Evolutionary conservation across 2,797 vertebrate genomes (phyloP), one percentile per base, ranked within the genome.

Genomic region (Hydrocynus forskahlii): DNA sequence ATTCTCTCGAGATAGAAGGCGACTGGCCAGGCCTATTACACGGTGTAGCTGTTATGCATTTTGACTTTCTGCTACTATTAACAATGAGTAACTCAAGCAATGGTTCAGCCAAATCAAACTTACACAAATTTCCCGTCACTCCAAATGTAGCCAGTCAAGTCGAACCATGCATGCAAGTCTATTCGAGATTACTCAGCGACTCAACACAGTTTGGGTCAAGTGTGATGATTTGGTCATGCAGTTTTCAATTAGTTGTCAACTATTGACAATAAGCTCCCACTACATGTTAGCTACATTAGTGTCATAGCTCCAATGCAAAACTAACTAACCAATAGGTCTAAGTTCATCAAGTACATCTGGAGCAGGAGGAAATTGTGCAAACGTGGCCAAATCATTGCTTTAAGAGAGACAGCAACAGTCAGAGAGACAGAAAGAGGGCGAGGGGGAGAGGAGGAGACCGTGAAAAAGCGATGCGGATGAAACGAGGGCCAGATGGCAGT

Each of bases 1-100:
- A 81, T 76, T 75, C 71, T 80, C 62, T 85, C 75, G 54, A 81
- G 75, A 79, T 80, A 74, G 80, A 78, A 72, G 75, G 82, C 68
- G 62, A 78, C 63, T 21, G 48, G 66, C 62, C 19, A 57, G 21
- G 50, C 64, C 48, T 78, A 82, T 84, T 67, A 67, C 69, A 81
- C 16, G 9, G 70, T 48, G 69, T 52, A 74, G 71, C 40, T 57
- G 60, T 78, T 16, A 71, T 52, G 23, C 73, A 76, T 38, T 69
- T 54, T 63, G 73, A 84, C 72, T 78, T 82, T 67, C 50, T 73
- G 67, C 35, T 38, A 80, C 74, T 68, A 64, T 1, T 25, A 57
- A 62, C 59, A 43, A n/a, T n/a, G 23, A 50, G 71, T 76, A 75
- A 79, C 76, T 76, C 40, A 45, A 66, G 63, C 16, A 19, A 4